Conservation (phyloP, 64 coral and sea anemone species). For the Dendrophyllia cribrosa region DNA sequence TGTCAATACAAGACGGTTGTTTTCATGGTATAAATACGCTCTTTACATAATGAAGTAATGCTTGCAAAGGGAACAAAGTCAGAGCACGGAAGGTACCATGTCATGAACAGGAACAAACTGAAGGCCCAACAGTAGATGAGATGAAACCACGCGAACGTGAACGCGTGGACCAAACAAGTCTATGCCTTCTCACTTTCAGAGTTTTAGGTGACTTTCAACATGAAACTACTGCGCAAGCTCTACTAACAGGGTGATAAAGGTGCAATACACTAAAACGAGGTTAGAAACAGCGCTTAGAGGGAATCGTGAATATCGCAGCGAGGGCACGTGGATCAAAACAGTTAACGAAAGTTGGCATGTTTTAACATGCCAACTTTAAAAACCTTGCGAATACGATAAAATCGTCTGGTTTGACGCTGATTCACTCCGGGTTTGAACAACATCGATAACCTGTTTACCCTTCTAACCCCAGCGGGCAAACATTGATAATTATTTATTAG, state of each 20-base stretch:
- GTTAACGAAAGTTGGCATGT: constrained; percentile 83
- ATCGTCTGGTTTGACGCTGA: constrained; percentile 84
- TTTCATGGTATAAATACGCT: too few relatives aligned
- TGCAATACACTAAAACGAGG: constrained; percentile 65
- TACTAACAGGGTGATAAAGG: constrained; percentile 76
- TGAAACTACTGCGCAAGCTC: constrained; percentile 72
- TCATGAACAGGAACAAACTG: too few relatives aligned
- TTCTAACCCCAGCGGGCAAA: constrained; percentile 72
- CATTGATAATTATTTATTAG: constrained; percentile 64
- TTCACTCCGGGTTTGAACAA: constrained; percentile 60
- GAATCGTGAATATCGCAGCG: constrained; percentile 54
- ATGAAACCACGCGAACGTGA: too few relatives aligned
- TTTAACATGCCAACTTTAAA: too few relatives aligned
- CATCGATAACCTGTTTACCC: constrained; percentile 66
- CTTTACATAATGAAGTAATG: too few relatives aligned
- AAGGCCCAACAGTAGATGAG: too few relatives aligned
- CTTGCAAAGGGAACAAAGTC: too few relatives aligned
- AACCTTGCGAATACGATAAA: constrained; percentile 86
- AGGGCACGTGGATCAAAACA: constrained; percentile 79
- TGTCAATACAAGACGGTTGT: too few relatives aligned
- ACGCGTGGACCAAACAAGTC: too few relatives aligned
- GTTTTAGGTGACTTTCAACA: neutral
- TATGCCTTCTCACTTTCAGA: too few relatives aligned
- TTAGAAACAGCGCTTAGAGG: constrained; percentile 55
- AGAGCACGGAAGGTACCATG: too few relatives aligned